phyloP scores from a whole-genome alignment of 1,140 invertebrate species.

The Cydia strobilella region DNA sequence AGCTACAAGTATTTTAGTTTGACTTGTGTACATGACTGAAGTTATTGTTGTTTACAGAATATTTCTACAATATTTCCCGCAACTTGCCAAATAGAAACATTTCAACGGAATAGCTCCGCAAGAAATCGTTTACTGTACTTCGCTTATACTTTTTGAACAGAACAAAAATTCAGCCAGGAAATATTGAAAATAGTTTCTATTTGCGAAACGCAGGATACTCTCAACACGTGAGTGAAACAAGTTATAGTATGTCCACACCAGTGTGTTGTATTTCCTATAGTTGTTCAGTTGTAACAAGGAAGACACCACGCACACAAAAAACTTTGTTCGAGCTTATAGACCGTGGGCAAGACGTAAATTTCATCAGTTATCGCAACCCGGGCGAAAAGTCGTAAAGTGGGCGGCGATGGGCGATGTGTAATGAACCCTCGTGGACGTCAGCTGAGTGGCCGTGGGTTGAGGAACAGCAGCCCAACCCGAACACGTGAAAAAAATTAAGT shows the following conservation, averaged over 20 bases:
- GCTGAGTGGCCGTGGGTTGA: no score
- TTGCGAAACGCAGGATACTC: slow-evolving; percentile 54
- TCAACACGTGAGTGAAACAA: slow-evolving; percentile 58
- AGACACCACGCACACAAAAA: no score
- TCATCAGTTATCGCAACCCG: no score
- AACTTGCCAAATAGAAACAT: background rate
- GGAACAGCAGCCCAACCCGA: no score
- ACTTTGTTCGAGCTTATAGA: no score
- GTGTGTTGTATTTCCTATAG: no score
- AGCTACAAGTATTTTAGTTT: background rate
- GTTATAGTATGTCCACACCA: slow-evolving; percentile 34
- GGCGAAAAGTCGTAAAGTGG: no score
- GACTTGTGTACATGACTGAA: background rate
- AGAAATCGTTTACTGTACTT: slow-evolving; percentile 6
- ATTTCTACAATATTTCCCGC: background rate
- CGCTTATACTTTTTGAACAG: slow-evolving; percentile 45
- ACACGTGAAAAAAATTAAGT: no score
- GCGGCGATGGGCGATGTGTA: no score
- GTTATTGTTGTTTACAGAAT: background rate
- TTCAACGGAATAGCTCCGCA: background rate
- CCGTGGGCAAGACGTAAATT: no score
- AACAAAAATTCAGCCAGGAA: slow-evolving; percentile 46
- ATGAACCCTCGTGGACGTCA: no score
- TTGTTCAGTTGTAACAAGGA: no score
- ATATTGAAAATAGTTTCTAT: slow-evolving; percentile 59